Base-by-base conservation (phyloP, 2,888 invertebrate genomes). In the Rhagophthalmus giganteus region DNA sequence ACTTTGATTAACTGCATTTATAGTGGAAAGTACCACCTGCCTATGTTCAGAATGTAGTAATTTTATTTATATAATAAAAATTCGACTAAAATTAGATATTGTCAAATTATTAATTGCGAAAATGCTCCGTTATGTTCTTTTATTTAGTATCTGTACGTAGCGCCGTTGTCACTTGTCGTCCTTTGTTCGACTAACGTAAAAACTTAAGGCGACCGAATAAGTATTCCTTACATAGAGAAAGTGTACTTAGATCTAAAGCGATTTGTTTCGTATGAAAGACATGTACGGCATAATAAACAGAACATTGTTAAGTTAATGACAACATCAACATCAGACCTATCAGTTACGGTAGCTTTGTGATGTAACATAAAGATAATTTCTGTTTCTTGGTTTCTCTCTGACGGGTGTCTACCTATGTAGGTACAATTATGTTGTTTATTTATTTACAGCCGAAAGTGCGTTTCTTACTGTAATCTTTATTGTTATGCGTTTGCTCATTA, bases 321-420 rank as follows among this genome's bases (percentile, higher is more conserved):
- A 16, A 20, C 33, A 32, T 33, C 12, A 14, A 33, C 15, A 15
- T 1, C 14, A 16, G 9, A 33, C 14, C 34, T 34, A 37, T 37
- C 37, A 37, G 37, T 37, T 37, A 27, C 37, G 37, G 37, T 26
- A 37, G 37, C 37, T 37, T 35, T 24, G 16, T 25, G 32, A 32
- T 34, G 16, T 15, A 34, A 34, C 9, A 34, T 15, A 8, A 15
- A 34, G 20, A 34, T 34, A 20, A 34, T 14, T 34, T 24, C 20
- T 4, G 16, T 20, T 20, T 20, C 20, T 20, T 20, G 7, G 20
- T 20, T 20, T 20, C 20, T 20, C 20, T 20, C 20, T n/a, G n/a
- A n/a, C n/a, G n/a, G n/a, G n/a, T n/a, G n/a, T n/a, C n/a, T n/a
- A n/a, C n/a, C n/a, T n/a, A n/a, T 20, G 20, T 20, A 5, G 20